Evolutionary conservation across 2,113 vertebrate genomes (phyloP).

Genomic region (Crypturellus undulatus): DNA sequence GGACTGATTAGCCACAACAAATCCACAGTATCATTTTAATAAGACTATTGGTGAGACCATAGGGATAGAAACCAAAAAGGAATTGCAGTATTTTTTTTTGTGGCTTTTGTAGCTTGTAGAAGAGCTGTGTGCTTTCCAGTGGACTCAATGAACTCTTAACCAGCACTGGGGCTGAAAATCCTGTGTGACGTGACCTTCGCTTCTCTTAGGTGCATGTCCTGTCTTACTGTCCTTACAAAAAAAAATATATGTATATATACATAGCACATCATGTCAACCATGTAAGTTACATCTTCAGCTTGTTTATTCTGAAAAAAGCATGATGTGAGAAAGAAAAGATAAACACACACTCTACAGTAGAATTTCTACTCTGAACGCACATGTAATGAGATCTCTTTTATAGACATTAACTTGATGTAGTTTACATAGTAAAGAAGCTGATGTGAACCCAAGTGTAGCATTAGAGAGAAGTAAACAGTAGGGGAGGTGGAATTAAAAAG

Average conservation of each 20-base stretch:
- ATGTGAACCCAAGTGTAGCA: not conserved
- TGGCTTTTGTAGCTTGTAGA: not conserved
- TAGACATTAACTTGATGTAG: not conserved
- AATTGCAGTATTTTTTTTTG: not conserved
- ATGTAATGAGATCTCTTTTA: not conserved
- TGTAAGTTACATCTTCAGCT: not conserved
- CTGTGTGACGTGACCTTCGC: not conserved
- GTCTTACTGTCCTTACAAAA: not conserved
- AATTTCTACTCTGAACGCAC: not conserved
- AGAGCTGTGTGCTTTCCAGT: not conserved
- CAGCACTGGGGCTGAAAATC: not conserved
- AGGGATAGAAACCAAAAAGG: not conserved
- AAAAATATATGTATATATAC: not conserved
- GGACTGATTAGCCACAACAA: not conserved
- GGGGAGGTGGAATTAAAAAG: not conserved
- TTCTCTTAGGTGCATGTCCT: not conserved
- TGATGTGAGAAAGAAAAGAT: not conserved
- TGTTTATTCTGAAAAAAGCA: not conserved
- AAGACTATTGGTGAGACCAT: not conserved
- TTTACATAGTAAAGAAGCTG: not conserved
- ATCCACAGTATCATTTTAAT: not conserved
- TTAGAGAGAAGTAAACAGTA: not conserved
- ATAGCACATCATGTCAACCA: not conserved
- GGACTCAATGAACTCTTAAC: not conserved
- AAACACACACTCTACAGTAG: not conserved